These are phyloP conservation scores for Branchipolynoe longqiensis DNA, from an alignment of 2,888 invertebrate species.

Conservation along the genomic window DNA sequence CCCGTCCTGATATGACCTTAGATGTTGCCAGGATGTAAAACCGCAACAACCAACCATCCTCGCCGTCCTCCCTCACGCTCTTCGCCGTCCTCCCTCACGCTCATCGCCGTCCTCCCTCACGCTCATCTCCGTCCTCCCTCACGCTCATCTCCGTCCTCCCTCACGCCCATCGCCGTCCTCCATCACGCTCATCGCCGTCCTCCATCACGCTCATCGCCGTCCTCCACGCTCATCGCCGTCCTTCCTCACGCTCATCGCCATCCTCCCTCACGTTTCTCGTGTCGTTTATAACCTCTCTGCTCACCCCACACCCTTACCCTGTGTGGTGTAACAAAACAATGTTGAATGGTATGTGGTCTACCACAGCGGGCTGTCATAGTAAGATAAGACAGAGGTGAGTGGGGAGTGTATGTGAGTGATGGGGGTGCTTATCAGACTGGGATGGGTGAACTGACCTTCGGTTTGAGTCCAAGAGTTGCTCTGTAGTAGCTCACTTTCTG, in stretches of 20 bases:
- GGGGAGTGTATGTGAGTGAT: not conserved
- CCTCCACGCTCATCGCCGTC: not conserved
- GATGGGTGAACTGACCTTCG: no score
- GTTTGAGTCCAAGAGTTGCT: no score
- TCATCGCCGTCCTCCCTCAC: no score
- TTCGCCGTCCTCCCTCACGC: no score
- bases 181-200: not conserved
- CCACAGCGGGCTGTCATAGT: conserved; percentile 11
- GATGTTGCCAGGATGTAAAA: no score
- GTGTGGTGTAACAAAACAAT: conserved; percentile 42
- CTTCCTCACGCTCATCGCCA: not conserved
- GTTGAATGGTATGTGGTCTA: conserved; percentile 3
- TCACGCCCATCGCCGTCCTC: not conserved
- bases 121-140: no score
- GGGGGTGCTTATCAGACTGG: not conserved
- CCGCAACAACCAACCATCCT: no score
- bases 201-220: not conserved
- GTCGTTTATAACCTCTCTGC: no score
- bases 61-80: no score
- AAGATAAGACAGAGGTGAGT: conserved; percentile 31
- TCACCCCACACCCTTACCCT: not conserved
- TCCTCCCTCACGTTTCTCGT: not conserved
- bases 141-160: not conserved
- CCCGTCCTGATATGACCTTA: no score
- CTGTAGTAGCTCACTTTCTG: no score